Conservation (phyloP, 2,888 invertebrate genomes). For the Troides aeacus region DNA sequence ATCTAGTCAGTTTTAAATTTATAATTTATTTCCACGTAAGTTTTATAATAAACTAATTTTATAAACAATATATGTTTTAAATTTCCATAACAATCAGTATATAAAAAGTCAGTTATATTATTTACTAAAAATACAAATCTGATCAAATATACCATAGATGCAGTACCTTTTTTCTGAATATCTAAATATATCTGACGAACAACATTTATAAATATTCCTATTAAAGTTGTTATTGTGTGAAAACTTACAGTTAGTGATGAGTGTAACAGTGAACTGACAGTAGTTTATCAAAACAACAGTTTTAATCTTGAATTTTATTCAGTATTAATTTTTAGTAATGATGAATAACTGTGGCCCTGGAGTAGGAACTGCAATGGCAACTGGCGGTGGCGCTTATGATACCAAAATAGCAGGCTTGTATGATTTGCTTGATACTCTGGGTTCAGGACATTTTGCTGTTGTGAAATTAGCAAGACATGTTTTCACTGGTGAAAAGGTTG, state of each 20-base stretch:
- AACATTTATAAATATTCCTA: constrained; percentile 5
- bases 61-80: neutral
- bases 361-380: constrained; percentile 52
- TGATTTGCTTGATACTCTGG: constrained; percentile 97
- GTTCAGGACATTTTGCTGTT: constrained; percentile 99
- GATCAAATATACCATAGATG: neutral
- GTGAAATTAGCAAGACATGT: constrained; percentile 99
- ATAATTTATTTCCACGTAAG: constrained; percentile 47
- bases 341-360: constrained; percentile 67
- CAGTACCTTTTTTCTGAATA: constrained; percentile 19
- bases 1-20: constrained; percentile 46
- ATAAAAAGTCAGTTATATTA: neutral
- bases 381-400: constrained; percentile 82
- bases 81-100: neutral
- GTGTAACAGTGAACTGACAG: neutral
- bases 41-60: constrained; percentile 36
- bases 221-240: constrained; percentile 14
- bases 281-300: neutral
- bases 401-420: constrained; percentile 97
- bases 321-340: constrained; percentile 11
- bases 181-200: constrained; percentile 25
- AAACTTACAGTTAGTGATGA: neutral
- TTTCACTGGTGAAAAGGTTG: constrained; percentile 99
- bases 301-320: neutral
- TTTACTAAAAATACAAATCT: neutral